Base-by-base conservation (phyloP, 2,888 invertebrate genomes). In the Cacoxenus indagator region DNA sequence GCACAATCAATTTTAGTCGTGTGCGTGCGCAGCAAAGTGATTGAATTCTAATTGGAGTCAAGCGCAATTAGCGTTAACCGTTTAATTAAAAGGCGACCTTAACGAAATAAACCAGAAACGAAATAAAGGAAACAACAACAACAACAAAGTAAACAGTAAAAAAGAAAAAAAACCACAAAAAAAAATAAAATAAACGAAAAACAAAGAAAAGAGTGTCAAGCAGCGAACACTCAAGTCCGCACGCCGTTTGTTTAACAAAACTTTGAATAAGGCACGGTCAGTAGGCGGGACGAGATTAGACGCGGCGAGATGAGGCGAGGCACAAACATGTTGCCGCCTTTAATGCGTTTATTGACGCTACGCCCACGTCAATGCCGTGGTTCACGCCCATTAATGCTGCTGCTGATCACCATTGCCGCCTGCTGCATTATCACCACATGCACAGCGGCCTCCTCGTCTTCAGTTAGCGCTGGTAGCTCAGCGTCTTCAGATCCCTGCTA, bases 401-500 rank as follows among this genome's bases (percentile, higher is more conserved):
- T 45, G 22, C 29, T 29, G 17, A 17, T 27, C 11, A n/a, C 31
- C 51, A 29, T 51, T 24, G 64, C 29, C 11, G 26, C 45, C 22
- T 62, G 62, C 64, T 14, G 27, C 17, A n/a, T 19, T 31, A 8
- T 22, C 37, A 22, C 8, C 17, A 31, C n/a, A 14, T 64, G 64
- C 59, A 64, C 64, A 64, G 67, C 54, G 64, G 43, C 51, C 8
- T 69, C 65, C 19, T 70, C 65, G 67, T 62, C 57, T 45, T 67
- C 26, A 67, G 57, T 55, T 57, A 46, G 14, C 67, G 59, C 64
- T 67, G 69, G 27, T 4, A 27, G 72, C 43, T 65, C 72, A 71
- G 57, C 67, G 72, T 71, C 61, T 73, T 73, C 43, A 72, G 96
- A 97, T 88, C 96, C 97, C 3, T 97, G 97, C 89, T 96, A 96